These are phyloP conservation scores for Orestias chungarensis DNA, from an alignment of 2,797 vertebrate species.

Conservation along the genomic window DNA sequence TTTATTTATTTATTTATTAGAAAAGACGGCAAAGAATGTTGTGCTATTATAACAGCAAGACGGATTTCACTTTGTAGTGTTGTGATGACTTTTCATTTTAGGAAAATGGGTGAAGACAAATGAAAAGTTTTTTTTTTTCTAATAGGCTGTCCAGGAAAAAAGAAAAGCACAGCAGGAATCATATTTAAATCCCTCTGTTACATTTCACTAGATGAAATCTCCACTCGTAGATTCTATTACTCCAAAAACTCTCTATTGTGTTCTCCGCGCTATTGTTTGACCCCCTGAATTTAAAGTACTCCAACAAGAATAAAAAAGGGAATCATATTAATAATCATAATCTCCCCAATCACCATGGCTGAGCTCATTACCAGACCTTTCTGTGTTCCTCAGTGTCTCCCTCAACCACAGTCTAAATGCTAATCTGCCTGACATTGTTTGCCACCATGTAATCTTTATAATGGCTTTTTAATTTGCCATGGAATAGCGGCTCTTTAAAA, in stretches of 20 bases:
- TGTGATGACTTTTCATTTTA: constrained; percentile 18
- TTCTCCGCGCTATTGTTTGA: constrained; percentile 63
- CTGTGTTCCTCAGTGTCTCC: constrained; percentile 72
- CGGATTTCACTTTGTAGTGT: constrained; percentile 12
- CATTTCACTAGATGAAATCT: constrained; percentile 62
- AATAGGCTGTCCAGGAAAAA: constrained; percentile 1
- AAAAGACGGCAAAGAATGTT: background rate
- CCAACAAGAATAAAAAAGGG: constrained; percentile 71
- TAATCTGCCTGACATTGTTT: constrained; percentile 81
- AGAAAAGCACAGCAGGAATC: constrained; percentile 10
- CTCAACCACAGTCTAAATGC: constrained; percentile 75
- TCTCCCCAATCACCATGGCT: constrained; percentile 74
- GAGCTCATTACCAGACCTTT: constrained; percentile 79
- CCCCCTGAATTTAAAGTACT: constrained; percentile 70
- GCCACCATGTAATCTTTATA: constrained; percentile 80
- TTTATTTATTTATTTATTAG: too few relatives aligned
- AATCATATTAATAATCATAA: constrained; percentile 82
- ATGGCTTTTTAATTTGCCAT: constrained; percentile 84
- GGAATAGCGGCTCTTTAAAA: constrained; percentile 79
- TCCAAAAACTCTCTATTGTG: constrained; percentile 53
- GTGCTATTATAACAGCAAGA: background rate
- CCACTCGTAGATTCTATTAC: constrained; percentile 75
- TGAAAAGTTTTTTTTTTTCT: constrained; percentile 7
- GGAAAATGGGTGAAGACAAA: constrained; percentile 14
- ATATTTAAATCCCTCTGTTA: constrained; percentile 29